Evolutionary conservation across 2,113 vertebrate genomes (phyloP).

Genomic region (Sander vitreus): DNA sequence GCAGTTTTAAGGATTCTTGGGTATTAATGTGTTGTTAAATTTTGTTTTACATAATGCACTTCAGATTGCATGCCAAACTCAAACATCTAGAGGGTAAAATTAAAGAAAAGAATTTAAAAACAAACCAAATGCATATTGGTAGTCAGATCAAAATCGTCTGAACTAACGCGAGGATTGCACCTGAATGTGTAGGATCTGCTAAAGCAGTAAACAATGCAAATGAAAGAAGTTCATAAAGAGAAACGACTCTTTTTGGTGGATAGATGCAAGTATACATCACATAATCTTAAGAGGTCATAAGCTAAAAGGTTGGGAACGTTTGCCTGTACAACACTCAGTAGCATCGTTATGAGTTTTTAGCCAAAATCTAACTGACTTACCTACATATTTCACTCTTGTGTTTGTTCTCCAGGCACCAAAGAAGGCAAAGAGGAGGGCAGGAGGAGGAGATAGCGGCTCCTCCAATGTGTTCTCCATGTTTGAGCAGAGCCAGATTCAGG

Average conservation of each 20-base stretch:
- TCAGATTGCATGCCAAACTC: background rate
- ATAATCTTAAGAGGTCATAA: background rate
- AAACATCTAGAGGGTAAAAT: background rate
- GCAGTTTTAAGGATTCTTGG: constrained; percentile 22
- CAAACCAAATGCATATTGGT: background rate
- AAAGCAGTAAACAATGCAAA: background rate
- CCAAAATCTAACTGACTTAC: background rate
- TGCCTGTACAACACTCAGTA: background rate
- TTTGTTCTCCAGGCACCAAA: constrained; percentile 88
- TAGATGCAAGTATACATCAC: background rate
- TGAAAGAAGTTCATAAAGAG: background rate
- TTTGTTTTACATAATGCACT: background rate
- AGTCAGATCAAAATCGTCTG: background rate
- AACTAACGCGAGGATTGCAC: background rate
- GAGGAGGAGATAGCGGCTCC: constrained; percentile 85
- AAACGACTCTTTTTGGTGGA: background rate
- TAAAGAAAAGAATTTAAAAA: background rate
- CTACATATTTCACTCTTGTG: background rate
- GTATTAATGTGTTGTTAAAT: background rate
- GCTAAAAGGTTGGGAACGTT: background rate
- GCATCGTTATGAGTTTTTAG: background rate
- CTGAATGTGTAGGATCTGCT: background rate
- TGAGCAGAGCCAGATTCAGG: constrained; percentile 96
- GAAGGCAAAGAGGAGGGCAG: constrained; percentile 93
- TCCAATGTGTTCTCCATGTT: constrained; percentile 97